A percentile compares a stretch with the other conserved stretches of the same genome.
Evolutionary conservation across 2,888 invertebrate species (phyloP).

Genomic region (Bugula neritina): DNA sequence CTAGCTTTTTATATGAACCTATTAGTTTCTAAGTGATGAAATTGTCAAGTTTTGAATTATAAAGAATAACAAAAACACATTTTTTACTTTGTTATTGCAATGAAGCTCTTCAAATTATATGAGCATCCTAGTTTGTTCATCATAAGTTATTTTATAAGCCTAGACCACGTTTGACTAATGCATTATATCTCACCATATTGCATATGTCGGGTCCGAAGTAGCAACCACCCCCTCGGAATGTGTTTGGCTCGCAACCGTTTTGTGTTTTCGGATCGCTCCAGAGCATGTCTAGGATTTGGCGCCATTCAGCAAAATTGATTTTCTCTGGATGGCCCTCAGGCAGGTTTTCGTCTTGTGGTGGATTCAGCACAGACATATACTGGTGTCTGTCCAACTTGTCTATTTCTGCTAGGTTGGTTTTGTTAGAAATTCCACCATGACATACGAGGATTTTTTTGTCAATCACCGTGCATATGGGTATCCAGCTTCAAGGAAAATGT

Average conservation of each 20-base stretch:
- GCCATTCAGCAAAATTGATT: slow-evolving; percentile 64
- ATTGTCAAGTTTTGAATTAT: too few species aligned
- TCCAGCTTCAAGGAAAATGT: slow-evolving; percentile 72
- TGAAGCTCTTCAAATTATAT: too few species aligned
- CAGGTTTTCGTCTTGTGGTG: slow-evolving; percentile 64
- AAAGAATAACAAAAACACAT: too few species aligned
- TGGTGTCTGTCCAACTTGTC: slow-evolving; percentile 56
- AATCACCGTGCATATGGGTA: slow-evolving; percentile 82
- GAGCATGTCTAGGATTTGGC: slow-evolving; percentile 85
- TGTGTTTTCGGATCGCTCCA: slow-evolving; percentile 78
- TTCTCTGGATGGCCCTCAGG: slow-evolving; percentile 61
- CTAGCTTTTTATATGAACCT: too few species aligned
- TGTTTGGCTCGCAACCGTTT: slow-evolving; percentile 53
- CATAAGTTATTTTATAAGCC: too few species aligned
- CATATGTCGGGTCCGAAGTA: slow-evolving; percentile 90
- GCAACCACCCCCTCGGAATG: slow-evolving; percentile 80
- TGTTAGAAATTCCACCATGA: slow-evolving; percentile 86
- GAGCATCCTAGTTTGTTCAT: too few species aligned
- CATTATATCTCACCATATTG: slow-evolving; percentile 24
- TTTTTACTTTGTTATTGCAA: too few species aligned
- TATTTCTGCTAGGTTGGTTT: slow-evolving; percentile 64
- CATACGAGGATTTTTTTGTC: slow-evolving; percentile 83
- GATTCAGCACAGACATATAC: slow-evolving; percentile 79
- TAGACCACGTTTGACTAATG: too few species aligned
- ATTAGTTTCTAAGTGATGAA: too few species aligned